These are phyloP conservation scores for Ptychodera flava DNA, from an alignment of 35 echinoderm and acorn worm genomes.

Conservation along the genomic window DNA sequence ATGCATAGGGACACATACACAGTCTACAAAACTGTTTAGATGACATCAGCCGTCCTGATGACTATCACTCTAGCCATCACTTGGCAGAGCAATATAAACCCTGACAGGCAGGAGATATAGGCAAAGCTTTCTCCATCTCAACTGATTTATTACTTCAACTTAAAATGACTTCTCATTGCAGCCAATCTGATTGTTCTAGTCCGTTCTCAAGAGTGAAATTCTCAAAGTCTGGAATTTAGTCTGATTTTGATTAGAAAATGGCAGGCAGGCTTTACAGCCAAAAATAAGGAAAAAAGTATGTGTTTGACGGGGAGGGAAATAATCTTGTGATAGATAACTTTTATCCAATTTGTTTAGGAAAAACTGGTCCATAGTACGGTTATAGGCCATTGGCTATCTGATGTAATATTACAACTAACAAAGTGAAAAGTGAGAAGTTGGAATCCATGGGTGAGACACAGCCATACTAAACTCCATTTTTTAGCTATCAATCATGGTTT, in stretches of 20 bases:
- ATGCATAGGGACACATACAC: too few species aligned
- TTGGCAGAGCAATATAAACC: neutral
- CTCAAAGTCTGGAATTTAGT: neutral
- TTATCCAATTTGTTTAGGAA: neutral
- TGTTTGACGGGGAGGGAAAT: too few species aligned
- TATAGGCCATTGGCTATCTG: too few species aligned
- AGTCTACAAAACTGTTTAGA: too few species aligned
- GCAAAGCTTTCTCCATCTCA: neutral
- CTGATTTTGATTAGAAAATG: neutral
- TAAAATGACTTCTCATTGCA: neutral
- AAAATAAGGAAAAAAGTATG: too few species aligned
- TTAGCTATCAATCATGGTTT: neutral
- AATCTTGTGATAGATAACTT: too few species aligned
- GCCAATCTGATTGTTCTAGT: neutral
- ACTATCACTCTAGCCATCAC: neutral
- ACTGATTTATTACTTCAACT: neutral
- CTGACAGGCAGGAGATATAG: neutral
- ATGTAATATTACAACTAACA: neutral
- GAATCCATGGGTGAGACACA: too few species aligned
- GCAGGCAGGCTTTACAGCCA: neutral
- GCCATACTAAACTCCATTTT: neutral
- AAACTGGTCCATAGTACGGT: neutral
- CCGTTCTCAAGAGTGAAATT: neutral
- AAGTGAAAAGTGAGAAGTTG: neutral
- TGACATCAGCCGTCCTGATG: too few species aligned